phyloP scores from a whole-genome alignment of 2,888 invertebrate genomes.

The Chrysodeixis includens region DNA sequence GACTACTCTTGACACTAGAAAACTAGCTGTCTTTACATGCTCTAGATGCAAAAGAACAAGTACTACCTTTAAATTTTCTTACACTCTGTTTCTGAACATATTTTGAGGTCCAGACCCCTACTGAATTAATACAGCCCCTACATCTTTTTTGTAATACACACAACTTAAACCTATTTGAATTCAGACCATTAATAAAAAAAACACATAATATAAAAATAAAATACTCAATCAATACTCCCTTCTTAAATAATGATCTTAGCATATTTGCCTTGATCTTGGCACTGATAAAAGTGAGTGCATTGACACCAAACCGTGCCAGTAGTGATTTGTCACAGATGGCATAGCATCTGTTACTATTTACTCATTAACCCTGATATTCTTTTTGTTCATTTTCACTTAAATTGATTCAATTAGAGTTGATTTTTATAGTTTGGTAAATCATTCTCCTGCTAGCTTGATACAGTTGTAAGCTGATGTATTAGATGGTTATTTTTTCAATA shows the following conservation, averaged over 20 bases:
- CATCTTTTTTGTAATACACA: too few species aligned
- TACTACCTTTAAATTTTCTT: neutral
- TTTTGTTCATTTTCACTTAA: constrained; percentile 15
- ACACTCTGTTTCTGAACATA: neutral
- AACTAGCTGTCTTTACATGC: too few species aligned
- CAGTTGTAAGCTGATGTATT: neutral
- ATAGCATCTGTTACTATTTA: constrained; percentile 43
- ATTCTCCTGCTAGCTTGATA: neutral
- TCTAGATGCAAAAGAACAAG: too few species aligned
- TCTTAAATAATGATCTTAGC: constrained; percentile 6
- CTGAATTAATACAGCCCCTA: neutral
- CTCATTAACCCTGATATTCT: neutral
- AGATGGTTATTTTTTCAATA: neutral
- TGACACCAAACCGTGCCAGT: constrained; percentile 51
- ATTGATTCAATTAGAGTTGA: neutral
- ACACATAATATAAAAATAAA: too few species aligned
- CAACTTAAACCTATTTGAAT: too few species aligned
- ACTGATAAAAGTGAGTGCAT: constrained; percentile 53
- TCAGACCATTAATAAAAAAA: too few species aligned
- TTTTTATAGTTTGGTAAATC: neutral
- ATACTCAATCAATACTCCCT: neutral
- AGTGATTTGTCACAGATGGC: constrained; percentile 44
- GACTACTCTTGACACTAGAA: too few species aligned
- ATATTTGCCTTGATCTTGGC: constrained; percentile 67
- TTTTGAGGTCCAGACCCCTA: neutral